Base-by-base conservation (phyloP, 1,140 invertebrate species). In the Hyposmocoma kahamanoa region DNA sequence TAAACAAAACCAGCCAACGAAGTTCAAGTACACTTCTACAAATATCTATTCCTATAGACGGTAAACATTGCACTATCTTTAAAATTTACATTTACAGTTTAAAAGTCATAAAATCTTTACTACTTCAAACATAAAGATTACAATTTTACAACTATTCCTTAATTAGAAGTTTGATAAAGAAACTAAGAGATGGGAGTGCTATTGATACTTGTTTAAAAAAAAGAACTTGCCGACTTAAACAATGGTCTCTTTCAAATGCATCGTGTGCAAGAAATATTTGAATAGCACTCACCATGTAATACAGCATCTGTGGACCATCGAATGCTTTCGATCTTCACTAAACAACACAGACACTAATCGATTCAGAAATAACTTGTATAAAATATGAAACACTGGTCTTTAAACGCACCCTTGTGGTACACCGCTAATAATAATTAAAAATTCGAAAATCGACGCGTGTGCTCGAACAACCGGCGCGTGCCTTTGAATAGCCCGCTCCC, bases 141-240 rank as follows among this genome's bases (percentile, higher is more conserved):
- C 9, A 38, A 20, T 18, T 74, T 76, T 67, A 73, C 43, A 54
- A 36, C 42, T 47, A 57, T 65, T 64, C 65, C 61, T 75, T 77
- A 79, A 83, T 83, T 81, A 81, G 64, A 72, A 72, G 59, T 69
- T 43, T 67, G 63, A 81, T 73, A 75, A 75, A 71, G 47, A 61
- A 62, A 70, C 74, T 68, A 77, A 73, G 67, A 69, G 65, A 80
- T 74, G 64, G 75, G 71, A 77, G 72, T 70, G 59, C 55, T 52
- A 63, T 60, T 61, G 53, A 75, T 67, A 52, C 18, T 17, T 21
- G 50, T 52, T 55, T 47, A 54, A 59, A 67, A 75, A 68, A 72
- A 75, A 79, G 76, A 72, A 70, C 59, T 70, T 58, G n/a, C 62
- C 53, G 53, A 56, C 43, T 53, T 58, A 61, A 76, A 79, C 74